These are phyloP conservation scores for Dicerorhinus sumatrensis DNA, from an alignment of 2,113 vertebrate species.

Conservation along the genomic window DNA sequence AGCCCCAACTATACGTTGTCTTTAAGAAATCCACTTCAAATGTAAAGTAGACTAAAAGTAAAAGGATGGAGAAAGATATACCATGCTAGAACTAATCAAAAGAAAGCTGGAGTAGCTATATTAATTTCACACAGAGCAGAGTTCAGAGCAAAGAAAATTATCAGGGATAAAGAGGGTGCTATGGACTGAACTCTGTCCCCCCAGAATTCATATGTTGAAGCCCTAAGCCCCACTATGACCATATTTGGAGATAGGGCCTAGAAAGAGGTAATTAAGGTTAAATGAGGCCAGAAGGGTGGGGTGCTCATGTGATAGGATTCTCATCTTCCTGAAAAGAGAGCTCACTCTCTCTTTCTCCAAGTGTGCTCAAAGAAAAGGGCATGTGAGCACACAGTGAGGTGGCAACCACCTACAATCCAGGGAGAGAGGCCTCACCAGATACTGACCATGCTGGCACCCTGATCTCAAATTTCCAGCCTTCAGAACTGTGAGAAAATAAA, in stretches of 20 bases:
- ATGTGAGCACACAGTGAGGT: background rate
- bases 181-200: background rate
- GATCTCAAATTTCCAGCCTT: background rate
- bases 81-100: background rate
- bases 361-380: background rate
- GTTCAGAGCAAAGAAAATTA: background rate
- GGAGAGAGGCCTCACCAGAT: background rate
- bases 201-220: background rate
- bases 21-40: background rate
- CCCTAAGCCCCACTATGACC: background rate
- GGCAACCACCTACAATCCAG: background rate
- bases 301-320: background rate
- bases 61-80: background rate
- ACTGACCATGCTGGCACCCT: background rate
- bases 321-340: background rate
- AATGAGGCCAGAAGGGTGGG: background rate
- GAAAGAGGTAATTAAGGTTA: background rate
- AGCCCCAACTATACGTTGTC: background rate
- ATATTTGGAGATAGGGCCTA: background rate
- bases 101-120: background rate
- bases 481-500: background rate
- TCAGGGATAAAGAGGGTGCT: background rate
- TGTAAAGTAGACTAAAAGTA: constrained; percentile 34
- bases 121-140: background rate
- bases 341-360: background rate